Conservation (phyloP, 1,140 invertebrate species). For the Heterodera carotae region DNA sequence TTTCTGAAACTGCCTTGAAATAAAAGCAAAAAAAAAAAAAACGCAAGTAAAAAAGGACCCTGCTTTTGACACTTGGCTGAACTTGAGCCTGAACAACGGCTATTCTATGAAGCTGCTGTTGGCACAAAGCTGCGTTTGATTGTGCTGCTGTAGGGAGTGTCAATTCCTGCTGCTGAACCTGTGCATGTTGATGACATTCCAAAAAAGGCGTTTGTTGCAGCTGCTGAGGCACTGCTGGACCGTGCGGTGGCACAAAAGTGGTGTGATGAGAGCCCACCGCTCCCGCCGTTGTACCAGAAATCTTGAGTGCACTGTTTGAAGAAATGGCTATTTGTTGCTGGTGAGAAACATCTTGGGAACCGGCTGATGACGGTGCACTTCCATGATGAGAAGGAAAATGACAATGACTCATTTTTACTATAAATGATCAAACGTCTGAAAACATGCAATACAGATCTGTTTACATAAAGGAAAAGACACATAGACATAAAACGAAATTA, state of each 20-base stretch:
- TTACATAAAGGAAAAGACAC: too few relatives aligned
- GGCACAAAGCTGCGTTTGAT: background rate
- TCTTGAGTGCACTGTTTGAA: background rate
- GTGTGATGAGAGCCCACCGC: conserved; percentile 12
- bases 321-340: background rate
- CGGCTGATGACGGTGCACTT: background rate
- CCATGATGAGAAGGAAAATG: background rate
- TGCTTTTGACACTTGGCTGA: conserved; percentile 31
- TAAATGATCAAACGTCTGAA: too few relatives aligned
- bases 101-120: background rate
- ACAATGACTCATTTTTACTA: background rate
- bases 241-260: conserved; percentile 23
- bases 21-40: background rate
- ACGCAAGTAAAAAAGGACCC: background rate
- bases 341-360: background rate
- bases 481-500: too few relatives aligned
- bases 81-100: background rate
- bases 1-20: conserved; percentile 44
- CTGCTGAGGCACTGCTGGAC: background rate
- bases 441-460: too few relatives aligned
- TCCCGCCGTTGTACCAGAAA: background rate
- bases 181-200: background rate
- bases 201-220: conserved; percentile 1
- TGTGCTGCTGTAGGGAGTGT: background rate
- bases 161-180: background rate